phyloP scores from a whole-genome alignment of 2,113 vertebrate species.

The Salvator merianae region DNA sequence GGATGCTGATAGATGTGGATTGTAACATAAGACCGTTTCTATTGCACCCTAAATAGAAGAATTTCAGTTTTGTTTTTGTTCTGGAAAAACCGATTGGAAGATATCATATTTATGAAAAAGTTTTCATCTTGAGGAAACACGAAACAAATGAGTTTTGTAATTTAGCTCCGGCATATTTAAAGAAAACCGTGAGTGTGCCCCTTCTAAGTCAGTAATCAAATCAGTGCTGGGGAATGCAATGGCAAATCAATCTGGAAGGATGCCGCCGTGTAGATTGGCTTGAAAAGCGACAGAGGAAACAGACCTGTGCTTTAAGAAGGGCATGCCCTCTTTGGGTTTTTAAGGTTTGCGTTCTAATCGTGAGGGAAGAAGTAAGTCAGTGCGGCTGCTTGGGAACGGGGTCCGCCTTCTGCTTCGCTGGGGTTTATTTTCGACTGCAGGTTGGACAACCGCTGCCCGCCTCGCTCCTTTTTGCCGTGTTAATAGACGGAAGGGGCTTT shows the following conservation, averaged over 20 bases:
- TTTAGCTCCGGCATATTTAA: not conserved
- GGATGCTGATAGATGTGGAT: not conserved
- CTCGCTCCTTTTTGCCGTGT: too few relatives aligned
- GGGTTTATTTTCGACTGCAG: not conserved
- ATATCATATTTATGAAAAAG: not conserved
- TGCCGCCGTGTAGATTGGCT: not conserved
- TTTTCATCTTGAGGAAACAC: not conserved
- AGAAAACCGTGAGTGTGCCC: not conserved
- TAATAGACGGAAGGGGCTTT: not conserved
- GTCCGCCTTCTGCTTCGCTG: not conserved
- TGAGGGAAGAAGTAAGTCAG: not conserved
- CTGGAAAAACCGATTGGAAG: not conserved
- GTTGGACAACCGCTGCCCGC: not conserved
- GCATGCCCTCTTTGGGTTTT: not conserved
- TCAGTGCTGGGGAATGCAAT: too few relatives aligned
- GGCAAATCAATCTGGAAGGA: not conserved
- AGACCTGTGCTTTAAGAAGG: not conserved
- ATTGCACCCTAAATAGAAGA: not conserved
- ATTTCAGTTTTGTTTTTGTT: not conserved
- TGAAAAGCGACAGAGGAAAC: not conserved
- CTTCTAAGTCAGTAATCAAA: not conserved
- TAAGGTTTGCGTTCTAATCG: not conserved
- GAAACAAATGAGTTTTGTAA: not conserved
- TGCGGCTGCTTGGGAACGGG: not conserved
- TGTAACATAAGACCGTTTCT: not conserved